These are phyloP conservation scores for Coracias cyanogaster DNA, from an alignment of 2,797 vertebrate species.

Conservation along the genomic window DNA sequence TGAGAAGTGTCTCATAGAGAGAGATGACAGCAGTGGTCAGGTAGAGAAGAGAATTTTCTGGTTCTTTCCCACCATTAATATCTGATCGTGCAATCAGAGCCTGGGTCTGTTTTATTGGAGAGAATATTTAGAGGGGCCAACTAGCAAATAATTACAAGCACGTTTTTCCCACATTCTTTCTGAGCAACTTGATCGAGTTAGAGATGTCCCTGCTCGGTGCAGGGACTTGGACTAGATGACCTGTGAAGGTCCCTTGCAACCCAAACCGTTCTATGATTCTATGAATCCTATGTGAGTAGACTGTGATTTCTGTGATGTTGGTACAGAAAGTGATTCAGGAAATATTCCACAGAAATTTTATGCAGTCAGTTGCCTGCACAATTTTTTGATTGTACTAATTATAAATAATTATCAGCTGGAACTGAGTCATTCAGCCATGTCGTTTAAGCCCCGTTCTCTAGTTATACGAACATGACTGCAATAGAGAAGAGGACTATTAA, in stretches of 20 bases:
- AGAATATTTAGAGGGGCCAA: not conserved
- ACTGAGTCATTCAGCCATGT: not conserved
- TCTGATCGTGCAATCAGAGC: not conserved
- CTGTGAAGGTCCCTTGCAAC: too few relatives aligned
- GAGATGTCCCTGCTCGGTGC: too few relatives aligned
- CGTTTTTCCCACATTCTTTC: not conserved
- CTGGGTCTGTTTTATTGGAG: not conserved
- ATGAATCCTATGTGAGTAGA: not conserved
- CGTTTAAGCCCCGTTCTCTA: not conserved
- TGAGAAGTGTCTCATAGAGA: not conserved
- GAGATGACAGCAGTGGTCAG: not conserved
- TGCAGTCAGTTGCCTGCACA: not conserved
- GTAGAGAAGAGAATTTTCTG: not conserved
- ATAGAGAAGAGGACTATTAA: not conserved
- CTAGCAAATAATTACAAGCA: not conserved
- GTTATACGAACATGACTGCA: not conserved
- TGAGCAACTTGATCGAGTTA: too few relatives aligned
- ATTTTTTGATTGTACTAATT: not conserved
- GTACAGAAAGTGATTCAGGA: not conserved
- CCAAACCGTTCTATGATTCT: too few relatives aligned
- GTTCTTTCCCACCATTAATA: not conserved
- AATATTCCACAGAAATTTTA: not conserved
- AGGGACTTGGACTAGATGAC: too few relatives aligned
- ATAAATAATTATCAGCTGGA: not conserved
- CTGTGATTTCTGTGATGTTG: not conserved